A percentile compares a stretch with the other conserved stretches of the same genome.
Conservation (phyloP, 1,140 invertebrate genomes). For the Solenopsis invicta region DNA sequence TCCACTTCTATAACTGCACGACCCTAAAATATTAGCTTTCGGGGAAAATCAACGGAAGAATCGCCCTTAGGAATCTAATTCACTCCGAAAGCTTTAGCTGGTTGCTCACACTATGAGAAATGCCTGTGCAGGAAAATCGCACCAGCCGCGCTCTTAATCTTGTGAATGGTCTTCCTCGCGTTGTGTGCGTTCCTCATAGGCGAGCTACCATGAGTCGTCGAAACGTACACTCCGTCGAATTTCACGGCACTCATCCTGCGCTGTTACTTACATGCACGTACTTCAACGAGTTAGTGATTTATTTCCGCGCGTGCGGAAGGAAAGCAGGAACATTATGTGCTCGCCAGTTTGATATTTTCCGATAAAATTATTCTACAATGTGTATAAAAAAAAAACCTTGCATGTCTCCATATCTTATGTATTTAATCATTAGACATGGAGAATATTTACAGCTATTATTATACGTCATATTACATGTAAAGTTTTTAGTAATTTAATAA, state of each 20-base stretch:
- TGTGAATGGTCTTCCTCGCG: constrained; percentile 17
- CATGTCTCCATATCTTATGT: neutral
- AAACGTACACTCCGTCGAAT: constrained; percentile 40
- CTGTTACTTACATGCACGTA: constrained; percentile 55
- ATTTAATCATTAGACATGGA: neutral
- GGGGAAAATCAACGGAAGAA: constrained; percentile 14
- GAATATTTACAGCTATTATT: neutral
- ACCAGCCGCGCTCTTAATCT: constrained; percentile 26
- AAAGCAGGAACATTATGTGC: constrained; percentile 17
- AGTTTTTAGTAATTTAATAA: too few species aligned
- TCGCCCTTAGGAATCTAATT: constrained; percentile 46
- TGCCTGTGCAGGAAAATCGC: constrained; percentile 26
- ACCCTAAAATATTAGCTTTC: constrained; percentile 19
- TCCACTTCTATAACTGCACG: neutral
- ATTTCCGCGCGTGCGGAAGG: constrained; percentile 12
- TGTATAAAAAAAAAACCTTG: neutral
- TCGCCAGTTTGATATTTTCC: neutral
- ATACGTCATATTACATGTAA: neutral
- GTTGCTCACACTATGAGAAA: constrained; percentile 26
- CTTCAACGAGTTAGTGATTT: constrained; percentile 42
- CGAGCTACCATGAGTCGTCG: neutral
- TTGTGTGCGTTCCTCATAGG: constrained; percentile 23
- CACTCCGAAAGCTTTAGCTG: constrained; percentile 21
- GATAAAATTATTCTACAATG: constrained; percentile 15
- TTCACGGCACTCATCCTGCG: constrained; percentile 28